A percentile compares a stretch with the other conserved stretches of the same genome.
These are phyloP conservation scores for Bergia puertoricense DNA, from an alignment of 92 coral and sea anemone genomes.

Conservation along the genomic window DNA sequence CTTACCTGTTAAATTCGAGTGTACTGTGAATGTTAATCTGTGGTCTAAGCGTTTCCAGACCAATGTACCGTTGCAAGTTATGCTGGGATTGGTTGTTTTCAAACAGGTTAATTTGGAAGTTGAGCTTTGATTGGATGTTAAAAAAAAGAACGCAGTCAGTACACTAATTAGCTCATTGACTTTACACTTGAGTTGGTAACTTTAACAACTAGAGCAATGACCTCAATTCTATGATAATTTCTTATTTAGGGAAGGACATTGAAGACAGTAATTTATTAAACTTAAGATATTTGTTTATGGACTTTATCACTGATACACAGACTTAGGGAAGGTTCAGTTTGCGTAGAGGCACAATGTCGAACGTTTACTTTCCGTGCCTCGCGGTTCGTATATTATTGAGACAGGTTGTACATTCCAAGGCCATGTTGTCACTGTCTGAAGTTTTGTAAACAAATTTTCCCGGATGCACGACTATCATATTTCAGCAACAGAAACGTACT, in stretches of 20 bases:
- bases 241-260: background rate
- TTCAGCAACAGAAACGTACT: background rate
- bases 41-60: background rate
- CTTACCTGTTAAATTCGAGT: slow-evolving; percentile 41
- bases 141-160: background rate
- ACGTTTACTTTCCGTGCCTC: background rate
- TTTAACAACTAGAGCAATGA: background rate
- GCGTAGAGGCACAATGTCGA: background rate
- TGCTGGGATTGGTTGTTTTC: slow-evolving; percentile 26
- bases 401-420: slow-evolving; percentile 29
- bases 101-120: slow-evolving; percentile 5
- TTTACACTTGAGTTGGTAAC: slow-evolving; percentile 36
- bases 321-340: background rate
- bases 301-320: background rate
- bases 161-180: slow-evolving; percentile 38
- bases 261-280: background rate
- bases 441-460: background rate
- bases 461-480: background rate
- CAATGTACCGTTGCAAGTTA: slow-evolving; percentile 1
- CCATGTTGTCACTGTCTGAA: slow-evolving; percentile 14
- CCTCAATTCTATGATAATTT: background rate
- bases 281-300: background rate
- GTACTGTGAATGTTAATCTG: slow-evolving; percentile 29
- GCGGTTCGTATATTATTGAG: background rate
- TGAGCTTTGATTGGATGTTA: slow-evolving; percentile 24